Evolutionary conservation across 2,113 vertebrate species (phyloP), one percentile per base, ranked within the genome.

Genomic region (Pomatostomus ruficeps): DNA sequence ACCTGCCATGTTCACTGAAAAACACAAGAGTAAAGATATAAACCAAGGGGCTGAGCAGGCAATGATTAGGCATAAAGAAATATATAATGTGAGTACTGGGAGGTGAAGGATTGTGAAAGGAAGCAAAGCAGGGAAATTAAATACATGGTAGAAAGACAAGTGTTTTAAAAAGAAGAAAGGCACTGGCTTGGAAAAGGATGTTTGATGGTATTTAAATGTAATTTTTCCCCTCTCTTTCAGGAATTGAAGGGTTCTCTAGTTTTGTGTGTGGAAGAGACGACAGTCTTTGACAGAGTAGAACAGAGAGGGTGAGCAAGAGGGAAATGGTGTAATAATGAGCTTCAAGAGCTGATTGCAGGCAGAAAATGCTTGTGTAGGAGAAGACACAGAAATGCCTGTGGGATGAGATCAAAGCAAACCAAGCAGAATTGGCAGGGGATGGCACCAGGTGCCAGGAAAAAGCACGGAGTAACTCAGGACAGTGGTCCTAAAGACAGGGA

Each of bases 91-190:
- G 3, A 45, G 17, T 77, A 21, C 31, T 62, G 26, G 21, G 42
- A 66, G n/a, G n/a, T 88, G 63, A 88, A 46, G 26, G 42, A 36
- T 12, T 63, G 38, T 84, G 88, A 80, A 89, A 85, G 38, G 54
- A 88, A 88, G 73, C 51, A 85, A 93, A 94, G 35, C 29, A 63
- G n/a, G 43, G 31, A 65, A 95, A 94, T 90, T 33, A 93, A 94
- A 83, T 66, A 29, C 43, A 17, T 43, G 49, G 54, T 29, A 42
- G 79, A 83, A 93, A 77, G 42, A 29, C 57, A 78, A 43, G 22
- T 84, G 40, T 36, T 71, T n/a, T 31, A 48, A 38, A 77, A 87
- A 66, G 48, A 77, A 70, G 52, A 88, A 83, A 74, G 67, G 31
- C 59, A 71, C 29, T 66, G 55, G 8, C 48, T 85, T 92, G 59